Base-by-base conservation (phyloP, 2,113 vertebrate genomes). In the Elephas maximus region DNA sequence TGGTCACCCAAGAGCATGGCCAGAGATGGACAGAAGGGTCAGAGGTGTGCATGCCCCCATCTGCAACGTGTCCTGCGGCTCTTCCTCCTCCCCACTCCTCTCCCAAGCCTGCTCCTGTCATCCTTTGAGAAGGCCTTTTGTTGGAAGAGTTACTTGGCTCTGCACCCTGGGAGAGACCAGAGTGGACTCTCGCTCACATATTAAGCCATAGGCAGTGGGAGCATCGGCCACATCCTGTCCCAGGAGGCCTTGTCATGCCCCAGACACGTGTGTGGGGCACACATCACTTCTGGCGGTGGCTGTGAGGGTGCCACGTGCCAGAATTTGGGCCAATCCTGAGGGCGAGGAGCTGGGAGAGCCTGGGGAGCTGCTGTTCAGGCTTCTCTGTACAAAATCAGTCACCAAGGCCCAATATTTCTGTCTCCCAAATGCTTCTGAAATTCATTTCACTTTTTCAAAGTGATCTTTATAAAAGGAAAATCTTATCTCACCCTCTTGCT, bases 251-350 rank as follows among this genome's bases (percentile, higher is more conserved):
- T 45, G 65, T 63, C 30, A 20, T 4, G 80, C n/a, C 57, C 1
- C 9, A 69, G 73, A 48, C 7, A 0, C 12, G 7, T 0, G 2
- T 7, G 7, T 7, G 65, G 41, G 18, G 21, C 26, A 4, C 7
- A 6, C 53, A 37, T 1, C 12, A 45, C 23, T 67, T 14, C 67
- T 62, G 53, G 11, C 9, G 21, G 41, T 30, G 17, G 30, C 76
- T 77, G 17, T 5, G 15, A 60, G 48, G 30, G 30, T 78, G 20
- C 51, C 6, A 7, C 37, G 45, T 18, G 48, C 37, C 77, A n/a
- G 37, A 71, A 78, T 67, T 60, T 33, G 33, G 30, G 45, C 8
- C 37, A 37, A 65, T 26, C 63, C 24, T 0, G 26, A 37, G 45
- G 9, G 63, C 21, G 18, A 88, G 30, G 9, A 23, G 23, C 53